phyloP scores from a whole-genome alignment of 2,888 invertebrate genomes.

The Spatulosminthurus flaviceps region DNA sequence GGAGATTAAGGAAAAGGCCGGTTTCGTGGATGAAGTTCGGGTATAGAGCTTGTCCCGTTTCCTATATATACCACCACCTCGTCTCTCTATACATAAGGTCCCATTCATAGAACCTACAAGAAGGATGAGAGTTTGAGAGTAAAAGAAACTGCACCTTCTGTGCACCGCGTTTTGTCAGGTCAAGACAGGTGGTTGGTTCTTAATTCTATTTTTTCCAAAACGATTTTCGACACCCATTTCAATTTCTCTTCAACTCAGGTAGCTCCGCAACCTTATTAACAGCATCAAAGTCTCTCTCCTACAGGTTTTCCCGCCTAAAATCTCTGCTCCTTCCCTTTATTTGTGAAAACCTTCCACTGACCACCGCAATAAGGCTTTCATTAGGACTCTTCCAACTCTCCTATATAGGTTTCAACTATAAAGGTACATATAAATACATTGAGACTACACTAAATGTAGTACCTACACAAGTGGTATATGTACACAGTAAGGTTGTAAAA shows the following conservation, averaged over 20 bases:
- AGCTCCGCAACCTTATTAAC: constrained; percentile 1
- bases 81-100: not conserved
- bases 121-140: too few relatives aligned
- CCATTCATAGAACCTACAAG: not conserved
- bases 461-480: too few relatives aligned
- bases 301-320: constrained; percentile 11
- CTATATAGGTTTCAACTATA: too few relatives aligned
- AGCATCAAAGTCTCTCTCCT: not conserved
- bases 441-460: too few relatives aligned
- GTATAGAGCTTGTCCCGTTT: too few relatives aligned
- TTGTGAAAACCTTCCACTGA: not conserved
- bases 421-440: too few relatives aligned
- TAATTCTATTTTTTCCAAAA: constrained; percentile 23
- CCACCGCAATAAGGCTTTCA: not conserved
- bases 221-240: constrained; percentile 38
- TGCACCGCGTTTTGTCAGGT: constrained; percentile 29
- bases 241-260: constrained; percentile 40
- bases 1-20: not conserved
- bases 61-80: too few relatives aligned
- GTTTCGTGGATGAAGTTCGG: not conserved
- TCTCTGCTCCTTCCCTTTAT: too few relatives aligned
- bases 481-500: too few relatives aligned
- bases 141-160: constrained; percentile 14
- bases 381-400: not conserved
- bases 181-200: constrained; percentile 34